Conservation (phyloP, 2,797 vertebrate species). For the Scomberomorus guttatus region DNA sequence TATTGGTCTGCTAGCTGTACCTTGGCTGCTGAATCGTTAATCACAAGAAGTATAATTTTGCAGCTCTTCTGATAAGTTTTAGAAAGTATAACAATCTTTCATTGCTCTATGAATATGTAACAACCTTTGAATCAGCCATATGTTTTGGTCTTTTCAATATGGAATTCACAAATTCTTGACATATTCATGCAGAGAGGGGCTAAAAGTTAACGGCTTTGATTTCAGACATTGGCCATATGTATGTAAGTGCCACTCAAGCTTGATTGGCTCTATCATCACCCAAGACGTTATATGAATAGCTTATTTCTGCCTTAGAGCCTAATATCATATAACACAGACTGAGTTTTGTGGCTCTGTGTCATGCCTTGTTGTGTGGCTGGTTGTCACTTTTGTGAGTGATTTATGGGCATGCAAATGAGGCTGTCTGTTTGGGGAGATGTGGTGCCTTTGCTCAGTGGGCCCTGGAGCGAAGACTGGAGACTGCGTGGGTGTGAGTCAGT, state of each 20-base stretch:
- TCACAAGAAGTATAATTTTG: constrained; percentile 60
- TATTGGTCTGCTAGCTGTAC: constrained; percentile 56
- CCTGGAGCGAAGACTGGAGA: constrained; percentile 65
- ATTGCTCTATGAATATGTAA: constrained; percentile 37
- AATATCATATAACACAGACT: constrained; percentile 44
- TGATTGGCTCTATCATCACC: constrained; percentile 47
- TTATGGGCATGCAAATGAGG: constrained; percentile 84
- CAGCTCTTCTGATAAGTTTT: constrained; percentile 49
- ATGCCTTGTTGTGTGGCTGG: constrained; percentile 59
- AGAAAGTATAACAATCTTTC: constrained; percentile 43
- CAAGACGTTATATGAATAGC: constrained; percentile 48
- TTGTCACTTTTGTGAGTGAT: constrained; percentile 79
- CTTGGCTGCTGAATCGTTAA: constrained; percentile 66
- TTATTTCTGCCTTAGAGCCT: constrained; percentile 39
- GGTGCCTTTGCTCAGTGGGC: constrained; percentile 69
- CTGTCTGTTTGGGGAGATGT: constrained; percentile 76
- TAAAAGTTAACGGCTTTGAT: constrained; percentile 42
- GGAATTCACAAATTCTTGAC: constrained; percentile 36
- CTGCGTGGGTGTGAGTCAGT: constrained; percentile 74
- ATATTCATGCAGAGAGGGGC: constrained; percentile 15
- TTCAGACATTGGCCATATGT: constrained; percentile 46
- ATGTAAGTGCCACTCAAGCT: constrained; percentile 40
- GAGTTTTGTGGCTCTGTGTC: constrained; percentile 50
- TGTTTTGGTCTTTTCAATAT: constrained; percentile 36
- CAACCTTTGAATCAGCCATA: constrained; percentile 48